Percentiles rank a stretch among this genome's conserved stretches.
phyloP scores from a whole-genome alignment of 2,888 invertebrate genomes.

The Hofmannophila pseudospretella region DNA sequence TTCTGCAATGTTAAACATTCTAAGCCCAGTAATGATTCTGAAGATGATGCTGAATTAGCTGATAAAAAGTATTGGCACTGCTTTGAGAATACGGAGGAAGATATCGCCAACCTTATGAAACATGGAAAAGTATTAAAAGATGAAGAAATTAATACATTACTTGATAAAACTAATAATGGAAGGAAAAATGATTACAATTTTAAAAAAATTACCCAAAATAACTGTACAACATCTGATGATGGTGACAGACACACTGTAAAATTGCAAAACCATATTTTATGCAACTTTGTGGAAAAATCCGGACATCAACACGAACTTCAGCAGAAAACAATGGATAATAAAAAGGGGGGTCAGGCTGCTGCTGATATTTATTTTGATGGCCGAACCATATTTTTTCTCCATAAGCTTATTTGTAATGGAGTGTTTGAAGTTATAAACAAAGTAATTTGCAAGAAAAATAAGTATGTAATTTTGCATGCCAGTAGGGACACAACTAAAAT shows the following conservation, averaged over 20 bases:
- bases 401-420: neutral
- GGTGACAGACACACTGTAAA: too few species aligned
- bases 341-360: too few species aligned
- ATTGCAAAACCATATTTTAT: too few species aligned
- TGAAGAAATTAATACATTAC: conserved; percentile 92
- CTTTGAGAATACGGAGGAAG: conserved; percentile 82
- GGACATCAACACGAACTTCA: too few species aligned
- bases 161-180: conserved; percentile 90
- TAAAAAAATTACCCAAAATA: too few species aligned
- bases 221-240: too few species aligned
- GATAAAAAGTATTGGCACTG: conserved; percentile 84
- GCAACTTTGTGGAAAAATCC: too few species aligned
- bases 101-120: neutral
- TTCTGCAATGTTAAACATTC: conserved; percentile 69
- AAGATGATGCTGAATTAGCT: conserved; percentile 62
- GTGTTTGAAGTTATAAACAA: too few species aligned
- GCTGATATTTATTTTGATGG: neutral
- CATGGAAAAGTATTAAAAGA: conserved; percentile 84
- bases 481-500: neutral
- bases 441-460: neutral
- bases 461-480: neutral
- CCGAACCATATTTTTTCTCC: neutral
- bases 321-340: too few species aligned
- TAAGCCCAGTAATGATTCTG: conserved; percentile 58
- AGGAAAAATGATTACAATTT: too few species aligned